Evolutionary conservation across 1,140 invertebrate genomes (phyloP).

Genomic region (Laupala kohalensis): DNA sequence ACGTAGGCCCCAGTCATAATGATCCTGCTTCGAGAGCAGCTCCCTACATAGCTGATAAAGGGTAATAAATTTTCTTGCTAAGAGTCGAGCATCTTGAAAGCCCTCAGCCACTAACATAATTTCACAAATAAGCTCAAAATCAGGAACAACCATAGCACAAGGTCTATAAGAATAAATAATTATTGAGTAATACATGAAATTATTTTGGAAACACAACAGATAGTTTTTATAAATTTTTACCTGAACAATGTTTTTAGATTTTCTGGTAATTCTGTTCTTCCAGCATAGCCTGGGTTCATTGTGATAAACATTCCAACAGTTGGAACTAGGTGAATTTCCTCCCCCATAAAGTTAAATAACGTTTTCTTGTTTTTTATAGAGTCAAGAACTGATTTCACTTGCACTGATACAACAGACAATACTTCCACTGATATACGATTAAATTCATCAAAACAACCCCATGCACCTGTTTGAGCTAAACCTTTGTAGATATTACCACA

Average conservation of each 20-base stretch:
- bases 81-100: constrained; percentile 70
- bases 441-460: constrained; percentile 93
- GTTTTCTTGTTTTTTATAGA: constrained; percentile 68
- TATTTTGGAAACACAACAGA: background rate
- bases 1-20: constrained; percentile 88
- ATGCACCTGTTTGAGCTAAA: constrained; percentile 78
- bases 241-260: constrained; percentile 59
- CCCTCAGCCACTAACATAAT: constrained; percentile 90
- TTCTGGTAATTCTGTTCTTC: constrained; percentile 72
- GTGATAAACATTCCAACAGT: constrained; percentile 87
- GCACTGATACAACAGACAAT: constrained; percentile 82
- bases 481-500: constrained; percentile 85
- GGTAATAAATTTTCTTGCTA: constrained; percentile 86
- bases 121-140: constrained; percentile 85
- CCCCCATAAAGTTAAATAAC: constrained; percentile 72
- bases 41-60: constrained; percentile 78
- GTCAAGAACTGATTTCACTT: constrained; percentile 66
- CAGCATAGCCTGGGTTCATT: constrained; percentile 88
- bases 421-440: constrained; percentile 89
- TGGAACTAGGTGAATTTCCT: constrained; percentile 56
- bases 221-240: no score
- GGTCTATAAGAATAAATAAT: constrained; percentile 39
- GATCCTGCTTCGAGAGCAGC: constrained; percentile 81
- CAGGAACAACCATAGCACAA: constrained; percentile 89
- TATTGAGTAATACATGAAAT: background rate